Conservation (phyloP, 30 jellyfish, hydroid and myxozoan genomes). For the Catostylus mosaicus region DNA sequence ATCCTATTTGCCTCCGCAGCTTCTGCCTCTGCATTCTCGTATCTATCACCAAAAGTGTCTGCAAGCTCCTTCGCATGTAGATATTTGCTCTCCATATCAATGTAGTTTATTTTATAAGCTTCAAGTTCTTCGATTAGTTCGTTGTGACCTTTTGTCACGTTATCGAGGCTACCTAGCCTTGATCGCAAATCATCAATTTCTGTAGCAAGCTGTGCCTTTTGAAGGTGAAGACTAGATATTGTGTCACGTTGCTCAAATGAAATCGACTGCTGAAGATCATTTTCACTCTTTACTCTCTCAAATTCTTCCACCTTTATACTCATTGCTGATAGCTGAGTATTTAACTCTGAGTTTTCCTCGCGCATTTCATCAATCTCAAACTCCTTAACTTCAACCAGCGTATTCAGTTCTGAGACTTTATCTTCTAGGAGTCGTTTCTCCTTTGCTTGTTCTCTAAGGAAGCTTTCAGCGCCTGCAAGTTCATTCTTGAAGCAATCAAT, state of each 20-base stretch:
- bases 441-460: not conserved
- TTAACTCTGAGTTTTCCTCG: not conserved
- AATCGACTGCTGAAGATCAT: not conserved
- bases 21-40: not conserved
- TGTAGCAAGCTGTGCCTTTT: not conserved
- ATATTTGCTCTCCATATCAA: not conserved
- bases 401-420: not conserved
- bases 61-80: not conserved
- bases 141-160: not conserved
- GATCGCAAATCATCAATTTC: not conserved
- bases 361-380: not conserved
- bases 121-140: not conserved
- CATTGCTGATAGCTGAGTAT: not conserved
- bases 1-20: not conserved
- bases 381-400: not conserved
- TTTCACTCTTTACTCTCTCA: not conserved
- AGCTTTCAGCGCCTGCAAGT: not conserved
- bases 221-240: not conserved
- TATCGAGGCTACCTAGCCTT: not conserved
- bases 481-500: not conserved
- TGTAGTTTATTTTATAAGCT: not conserved
- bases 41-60: not conserved
- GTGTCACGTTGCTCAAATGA: not conserved
- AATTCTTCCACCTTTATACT: not conserved
- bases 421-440: not conserved